phyloP scores from a whole-genome alignment of 37 sponge, comb jelly and placozoan genomes.

The Chondrilla cf. caribensis region DNA sequence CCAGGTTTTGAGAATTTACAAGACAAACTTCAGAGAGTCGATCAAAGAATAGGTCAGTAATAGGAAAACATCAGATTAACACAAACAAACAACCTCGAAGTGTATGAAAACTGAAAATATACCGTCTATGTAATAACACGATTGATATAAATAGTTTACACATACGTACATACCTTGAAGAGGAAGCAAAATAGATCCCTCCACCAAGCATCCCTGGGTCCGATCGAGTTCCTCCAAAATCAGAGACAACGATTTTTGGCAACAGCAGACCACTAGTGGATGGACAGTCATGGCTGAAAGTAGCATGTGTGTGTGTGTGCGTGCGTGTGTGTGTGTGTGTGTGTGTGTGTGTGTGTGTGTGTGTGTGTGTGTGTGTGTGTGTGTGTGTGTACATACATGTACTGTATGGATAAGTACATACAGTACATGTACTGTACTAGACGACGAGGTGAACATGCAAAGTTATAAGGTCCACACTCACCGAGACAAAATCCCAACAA shows the following conservation, averaged over 20 bases:
- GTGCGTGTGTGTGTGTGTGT: not conserved
- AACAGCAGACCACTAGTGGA: slow-evolving; percentile 76
- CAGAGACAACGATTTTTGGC: slow-evolving; percentile 93
- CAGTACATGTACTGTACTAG: too few species aligned
- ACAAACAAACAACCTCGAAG: not conserved
- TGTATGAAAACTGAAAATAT: not conserved
- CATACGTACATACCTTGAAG: slow-evolving; percentile 62
- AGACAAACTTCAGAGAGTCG: slow-evolving; percentile 44
- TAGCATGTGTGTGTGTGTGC: too few species aligned
- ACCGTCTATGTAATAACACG: too few species aligned
- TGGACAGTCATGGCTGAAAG: too few species aligned
- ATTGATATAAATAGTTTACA: too few species aligned
- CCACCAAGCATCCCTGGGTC: slow-evolving; percentile 94
- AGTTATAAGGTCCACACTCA: not conserved
- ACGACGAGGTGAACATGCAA: too few species aligned
- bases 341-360: slow-evolving; percentile 25
- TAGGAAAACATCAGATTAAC: not conserved
- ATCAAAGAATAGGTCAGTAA: not conserved
- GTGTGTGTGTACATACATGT: slow-evolving; percentile 14
- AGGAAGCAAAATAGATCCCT: slow-evolving; percentile 95
- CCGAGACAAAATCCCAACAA: slow-evolving; percentile 91
- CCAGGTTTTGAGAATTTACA: slow-evolving; percentile 77
- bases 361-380: slow-evolving; percentile 24
- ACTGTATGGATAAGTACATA: not conserved
- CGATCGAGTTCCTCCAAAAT: slow-evolving; percentile 82